These are phyloP conservation scores for Ashinkailepas kermadecensis DNA, from an alignment of 2,888 invertebrate genomes.

Conservation along the genomic window DNA sequence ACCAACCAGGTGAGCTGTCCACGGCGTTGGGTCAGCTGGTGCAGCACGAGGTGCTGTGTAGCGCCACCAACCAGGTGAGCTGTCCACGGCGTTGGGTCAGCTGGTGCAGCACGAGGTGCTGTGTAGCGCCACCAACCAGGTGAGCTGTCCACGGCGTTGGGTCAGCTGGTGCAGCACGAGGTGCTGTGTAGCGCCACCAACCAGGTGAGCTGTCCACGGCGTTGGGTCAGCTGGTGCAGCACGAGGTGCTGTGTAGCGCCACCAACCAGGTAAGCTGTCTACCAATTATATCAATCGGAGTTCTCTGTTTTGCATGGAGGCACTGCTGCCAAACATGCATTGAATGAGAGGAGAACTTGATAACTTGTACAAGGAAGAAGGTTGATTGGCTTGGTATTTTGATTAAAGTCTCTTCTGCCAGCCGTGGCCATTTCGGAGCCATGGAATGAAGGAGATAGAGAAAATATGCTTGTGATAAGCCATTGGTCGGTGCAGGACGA, in stretches of 20 bases:
- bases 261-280: constrained; percentile 54
- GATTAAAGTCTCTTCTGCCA: too few relatives aligned
- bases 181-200: constrained; percentile 92
- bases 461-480: too few relatives aligned
- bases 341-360: too few relatives aligned
- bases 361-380: too few relatives aligned
- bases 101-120: constrained; percentile 96
- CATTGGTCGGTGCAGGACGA: too few relatives aligned
- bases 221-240: constrained; percentile 66
- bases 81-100: constrained; percentile 21
- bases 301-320: too few relatives aligned
- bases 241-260: constrained; percentile 93
- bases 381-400: too few relatives aligned
- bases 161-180: constrained; percentile 85
- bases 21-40: constrained; percentile 54
- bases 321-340: too few relatives aligned
- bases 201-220: constrained; percentile 35
- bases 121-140: constrained; percentile 80
- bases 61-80: constrained; percentile 66
- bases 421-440: too few relatives aligned
- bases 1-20: constrained; percentile 55
- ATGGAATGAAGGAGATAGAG: too few relatives aligned
- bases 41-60: constrained; percentile 94
- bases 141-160: not conserved
- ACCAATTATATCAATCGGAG: too few relatives aligned